phyloP scores from a whole-genome alignment of 2,797 vertebrate genomes.

The Danio albolineatus region DNA sequence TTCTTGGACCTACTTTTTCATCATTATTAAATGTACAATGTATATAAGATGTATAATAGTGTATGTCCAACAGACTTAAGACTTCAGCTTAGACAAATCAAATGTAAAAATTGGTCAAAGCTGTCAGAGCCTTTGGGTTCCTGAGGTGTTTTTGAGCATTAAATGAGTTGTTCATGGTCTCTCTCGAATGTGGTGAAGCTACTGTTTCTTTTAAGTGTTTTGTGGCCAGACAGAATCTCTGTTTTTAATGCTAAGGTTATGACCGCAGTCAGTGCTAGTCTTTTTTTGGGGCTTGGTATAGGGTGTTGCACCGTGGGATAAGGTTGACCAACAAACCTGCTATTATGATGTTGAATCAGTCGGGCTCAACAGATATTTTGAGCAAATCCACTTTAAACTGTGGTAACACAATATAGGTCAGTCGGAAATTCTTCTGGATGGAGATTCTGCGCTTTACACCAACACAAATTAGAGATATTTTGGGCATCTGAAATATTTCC shows the following conservation, averaged over 20 bases:
- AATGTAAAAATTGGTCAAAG: slow-evolving; percentile 61
- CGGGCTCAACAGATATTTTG: slow-evolving; percentile 64
- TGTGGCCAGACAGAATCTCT: neutral
- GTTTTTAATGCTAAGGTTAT: neutral
- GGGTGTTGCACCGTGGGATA: slow-evolving; percentile 66
- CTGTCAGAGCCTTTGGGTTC: slow-evolving; percentile 38
- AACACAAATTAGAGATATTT: slow-evolving; percentile 67
- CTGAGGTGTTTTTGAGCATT: neutral
- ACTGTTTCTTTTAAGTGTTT: slow-evolving; percentile 1
- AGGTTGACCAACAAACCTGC: slow-evolving; percentile 65
- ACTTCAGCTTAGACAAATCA: slow-evolving; percentile 66
- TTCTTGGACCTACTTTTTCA: slow-evolving; percentile 43
- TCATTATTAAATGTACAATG: neutral
- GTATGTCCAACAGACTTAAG: slow-evolving; percentile 68
- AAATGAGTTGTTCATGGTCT: neutral
- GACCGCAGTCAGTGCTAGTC: slow-evolving; percentile 15
- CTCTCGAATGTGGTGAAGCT: neutral
- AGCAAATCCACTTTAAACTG: slow-evolving; percentile 64
- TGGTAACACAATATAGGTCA: slow-evolving; percentile 76
- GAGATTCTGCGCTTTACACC: slow-evolving; percentile 71
- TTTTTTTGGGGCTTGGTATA: slow-evolving; percentile 61
- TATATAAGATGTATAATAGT: slow-evolving; percentile 43
- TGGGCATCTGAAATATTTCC: slow-evolving; percentile 56
- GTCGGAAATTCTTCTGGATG: slow-evolving; percentile 74
- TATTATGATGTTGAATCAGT: slow-evolving; percentile 73